Base-by-base conservation (phyloP, 2,888 invertebrate species). In the Synanthedon vespiformis region DNA sequence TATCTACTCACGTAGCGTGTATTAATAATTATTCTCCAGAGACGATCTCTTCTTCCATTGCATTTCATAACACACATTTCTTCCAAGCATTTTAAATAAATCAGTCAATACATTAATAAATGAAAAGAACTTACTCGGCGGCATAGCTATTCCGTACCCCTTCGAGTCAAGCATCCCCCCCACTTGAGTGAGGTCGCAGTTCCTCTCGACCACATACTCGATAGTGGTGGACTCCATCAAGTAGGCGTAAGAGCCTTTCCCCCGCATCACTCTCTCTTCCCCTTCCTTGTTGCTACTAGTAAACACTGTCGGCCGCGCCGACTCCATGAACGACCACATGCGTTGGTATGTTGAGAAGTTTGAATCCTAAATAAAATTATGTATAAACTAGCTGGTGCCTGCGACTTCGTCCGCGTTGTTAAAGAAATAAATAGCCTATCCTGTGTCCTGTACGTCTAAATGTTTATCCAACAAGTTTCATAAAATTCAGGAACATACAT, bases 161-260 rank as follows among this genome's bases (percentile, higher is more conserved):
- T 98, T 98, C 10, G 94, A 95, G 76, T 98, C 97, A 50, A 98
- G 88, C 88, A 96, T 92, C 2, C 95, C 94, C 1, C 98, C 98
- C 22, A 98, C 93, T 89, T 96, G 95, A 48, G 94, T 94, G 57
- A 97, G 90, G 58, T 96, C 95, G 70, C 98, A 98, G 69, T 95
- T 93, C 58, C 96, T 89, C 74, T 97, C 95, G 51, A 95, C 93
- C 44, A 93, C 93, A 71, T 98, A 99, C 74, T 99, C 99, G 58
- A 99, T 96, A 22, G 95, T 94, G 0, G 98, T 96, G 0, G 97
- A 98, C 80, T 99, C 99, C 96, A 99, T 98, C 34, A 99, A 89
- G 74, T 96, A 99, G 1, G 99, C 99, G 74, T 98, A 99, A 50
- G 92, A 91, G 48, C 94, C 93, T 73, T 94, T 94, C 13, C 92